Conservation (phyloP, 2,888 invertebrate genomes). For the Diploptera punctata region DNA sequence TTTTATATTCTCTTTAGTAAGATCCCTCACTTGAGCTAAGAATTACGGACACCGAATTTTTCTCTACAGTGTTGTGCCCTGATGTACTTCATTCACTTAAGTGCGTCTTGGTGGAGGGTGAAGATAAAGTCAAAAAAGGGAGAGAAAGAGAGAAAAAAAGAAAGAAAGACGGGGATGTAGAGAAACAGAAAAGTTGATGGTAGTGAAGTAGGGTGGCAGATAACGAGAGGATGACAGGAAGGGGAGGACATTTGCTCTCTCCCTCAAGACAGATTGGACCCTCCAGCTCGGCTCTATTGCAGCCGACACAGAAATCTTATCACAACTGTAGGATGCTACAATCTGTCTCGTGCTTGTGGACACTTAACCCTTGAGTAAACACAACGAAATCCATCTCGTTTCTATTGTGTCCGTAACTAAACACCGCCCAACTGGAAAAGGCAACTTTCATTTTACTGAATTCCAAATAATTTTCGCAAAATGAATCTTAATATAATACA, state of each 20-base stretch:
- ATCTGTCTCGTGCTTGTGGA: too few species aligned
- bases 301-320: neutral
- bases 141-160: neutral
- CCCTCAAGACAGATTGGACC: slow-evolving; percentile 9
- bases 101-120: neutral
- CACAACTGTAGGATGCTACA: neutral
- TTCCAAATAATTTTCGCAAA: too few species aligned
- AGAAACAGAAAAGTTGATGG: slow-evolving; percentile 8
- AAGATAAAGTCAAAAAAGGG: neutral
- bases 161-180: neutral
- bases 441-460: too few species aligned
- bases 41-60: neutral
- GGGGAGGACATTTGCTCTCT: neutral
- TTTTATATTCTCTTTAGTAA: too few species aligned
- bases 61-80: neutral
- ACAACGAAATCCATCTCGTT: too few species aligned
- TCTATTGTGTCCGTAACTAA: too few species aligned
- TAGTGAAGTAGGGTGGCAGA: neutral
- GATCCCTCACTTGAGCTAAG: too few species aligned
- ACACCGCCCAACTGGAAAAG: too few species aligned
- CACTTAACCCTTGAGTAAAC: too few species aligned
- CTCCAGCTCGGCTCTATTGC: neutral
- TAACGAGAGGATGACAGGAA: slow-evolving; percentile 9
- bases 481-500: too few species aligned
- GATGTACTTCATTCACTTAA: slow-evolving; percentile 2